Evolutionary conservation across 35 echinoderm and acorn worm genomes (phyloP).

Genomic region (Strongylocentrotus purpuratus): DNA sequence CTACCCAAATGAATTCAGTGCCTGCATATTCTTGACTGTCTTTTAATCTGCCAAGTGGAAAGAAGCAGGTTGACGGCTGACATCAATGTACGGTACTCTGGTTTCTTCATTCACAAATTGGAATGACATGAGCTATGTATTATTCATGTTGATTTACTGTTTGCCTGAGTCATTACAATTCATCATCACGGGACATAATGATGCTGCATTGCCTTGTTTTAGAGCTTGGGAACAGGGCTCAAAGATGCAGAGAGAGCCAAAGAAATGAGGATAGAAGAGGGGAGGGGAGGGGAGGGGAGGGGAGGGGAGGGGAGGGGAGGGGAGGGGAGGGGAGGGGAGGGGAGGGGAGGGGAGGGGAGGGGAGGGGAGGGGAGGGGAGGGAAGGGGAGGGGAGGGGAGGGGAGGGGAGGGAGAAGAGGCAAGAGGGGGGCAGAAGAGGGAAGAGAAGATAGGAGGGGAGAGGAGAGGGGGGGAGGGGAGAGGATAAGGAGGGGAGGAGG

Average conservation of each 20-base stretch:
- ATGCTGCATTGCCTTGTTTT: not conserved
- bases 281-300: not conserved
- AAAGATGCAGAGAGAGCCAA: not conserved
- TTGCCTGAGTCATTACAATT: not conserved
- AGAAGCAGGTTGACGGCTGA: not conserved
- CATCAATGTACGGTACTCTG: not conserved
- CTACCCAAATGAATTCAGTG: too few species aligned
- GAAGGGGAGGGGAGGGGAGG: too few species aligned
- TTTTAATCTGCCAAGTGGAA: not conserved
- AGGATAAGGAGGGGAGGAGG: too few species aligned
- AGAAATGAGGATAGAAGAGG: not conserved
- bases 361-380: too few species aligned
- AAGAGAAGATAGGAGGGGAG: too few species aligned
- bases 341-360: too few species aligned
- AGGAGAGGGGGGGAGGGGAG: too few species aligned
- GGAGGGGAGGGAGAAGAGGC: too few species aligned
- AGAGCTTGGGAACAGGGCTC: not conserved
- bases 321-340: too few species aligned
- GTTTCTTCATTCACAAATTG: not conserved
- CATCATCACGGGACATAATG: not conserved
- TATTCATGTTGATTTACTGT: not conserved
- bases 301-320: not conserved
- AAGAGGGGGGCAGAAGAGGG: too few species aligned
- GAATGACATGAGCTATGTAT: not conserved
- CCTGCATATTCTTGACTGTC: not conserved